Base-by-base conservation (phyloP, 2,888 invertebrate genomes). In the Orchestes rusci region DNA sequence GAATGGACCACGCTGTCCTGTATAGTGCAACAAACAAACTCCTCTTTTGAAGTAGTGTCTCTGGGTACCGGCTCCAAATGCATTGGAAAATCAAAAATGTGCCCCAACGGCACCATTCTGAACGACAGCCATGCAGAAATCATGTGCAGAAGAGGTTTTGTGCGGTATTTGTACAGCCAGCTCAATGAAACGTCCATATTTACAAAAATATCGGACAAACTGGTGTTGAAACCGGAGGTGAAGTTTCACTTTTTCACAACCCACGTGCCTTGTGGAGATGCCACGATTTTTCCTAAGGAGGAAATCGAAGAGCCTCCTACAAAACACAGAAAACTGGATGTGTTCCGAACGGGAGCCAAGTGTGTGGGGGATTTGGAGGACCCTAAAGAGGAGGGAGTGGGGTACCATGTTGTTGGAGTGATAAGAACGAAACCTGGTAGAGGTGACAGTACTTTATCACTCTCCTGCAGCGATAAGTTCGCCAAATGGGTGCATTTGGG, bases 81-180 rank as follows among this genome's bases (percentile, higher is more conserved):
- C 66, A 75, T 95, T 51, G 92, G 93, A 1, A 72, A 75, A 43
- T 68, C 70, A 2, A 77, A 79, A 64, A 71, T 84, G 70, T 80
- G 79, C 39, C 59, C 70, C 2, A 64, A 63, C 18, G 92, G 92
- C 2, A 76, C 78, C 56, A 72, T 85, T 48, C 59, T 96, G 10
- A 88, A 88, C 63, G 95, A 96, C 66, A 89, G 88, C 28, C 95
- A 96, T 70, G 92, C 94, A 1, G 95, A 96, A 73, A 76, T 93
- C 16, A 70, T 94, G 38, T 84, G 90, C 4, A 74, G 94, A 55
- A 74, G 95, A 56, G 84, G 82, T 1, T 87, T 95, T 59, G 56
- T 92, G 16, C 70, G 84, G 47, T 94, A 85, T 63, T 62, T 90
- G 2, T 82, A 85, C 56, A 66, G 77, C 40, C 76, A 87, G 59